A percentile compares a stretch with the other conserved stretches of the same genome.
phyloP scores from a whole-genome alignment of 2,797 vertebrate genomes.

The Hypotaenidia philippensis region DNA sequence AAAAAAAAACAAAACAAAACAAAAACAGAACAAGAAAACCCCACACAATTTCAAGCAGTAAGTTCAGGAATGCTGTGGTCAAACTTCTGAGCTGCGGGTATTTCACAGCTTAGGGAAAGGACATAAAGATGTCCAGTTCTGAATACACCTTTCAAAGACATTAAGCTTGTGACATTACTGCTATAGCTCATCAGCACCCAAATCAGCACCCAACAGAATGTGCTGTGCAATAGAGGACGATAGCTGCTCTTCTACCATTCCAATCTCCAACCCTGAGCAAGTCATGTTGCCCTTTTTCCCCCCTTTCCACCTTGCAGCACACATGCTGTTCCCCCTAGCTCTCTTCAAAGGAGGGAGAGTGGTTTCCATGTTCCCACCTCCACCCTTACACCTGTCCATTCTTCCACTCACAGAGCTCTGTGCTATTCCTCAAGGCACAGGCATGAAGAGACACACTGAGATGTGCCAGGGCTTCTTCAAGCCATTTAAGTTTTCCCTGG shows the following conservation, averaged over 20 bases:
- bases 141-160: background rate
- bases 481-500: background rate
- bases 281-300: background rate
- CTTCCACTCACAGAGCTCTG: background rate
- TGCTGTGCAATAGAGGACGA: background rate
- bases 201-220: background rate
- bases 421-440: fast-evolving
- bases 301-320: background rate
- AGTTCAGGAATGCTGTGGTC: background rate
- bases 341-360: background rate
- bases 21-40: too few species aligned
- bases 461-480: background rate
- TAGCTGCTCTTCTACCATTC: background rate
- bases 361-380: fast-evolving
- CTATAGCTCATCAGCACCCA: background rate
- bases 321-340: background rate
- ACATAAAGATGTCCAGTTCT: background rate
- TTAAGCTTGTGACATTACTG: background rate
- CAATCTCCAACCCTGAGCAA: background rate
- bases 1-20: background rate
- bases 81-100: background rate
- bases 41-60: background rate
- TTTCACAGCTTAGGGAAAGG: background rate
- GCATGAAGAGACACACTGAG: background rate
- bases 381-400: background rate